A percentile compares a stretch with the other conserved stretches of the same genome.
phyloP scores from a whole-genome alignment of 2,797 vertebrate genomes.

The Distichodus sexfasciatus region DNA sequence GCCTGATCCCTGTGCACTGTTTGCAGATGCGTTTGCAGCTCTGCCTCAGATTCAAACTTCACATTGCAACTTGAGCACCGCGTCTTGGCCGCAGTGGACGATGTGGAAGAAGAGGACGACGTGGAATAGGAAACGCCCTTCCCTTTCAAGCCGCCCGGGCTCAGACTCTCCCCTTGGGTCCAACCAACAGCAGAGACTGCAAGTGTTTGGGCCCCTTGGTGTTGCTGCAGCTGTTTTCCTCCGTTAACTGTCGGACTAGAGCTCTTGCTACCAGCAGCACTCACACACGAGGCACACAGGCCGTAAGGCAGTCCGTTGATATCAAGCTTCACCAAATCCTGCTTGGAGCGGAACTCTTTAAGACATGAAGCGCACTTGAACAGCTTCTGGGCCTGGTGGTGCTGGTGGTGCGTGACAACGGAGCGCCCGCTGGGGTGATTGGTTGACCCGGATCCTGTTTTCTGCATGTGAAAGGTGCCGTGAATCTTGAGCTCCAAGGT shows the following conservation, averaged over 20 bases:
- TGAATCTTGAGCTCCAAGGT: slow-evolving; percentile 99
- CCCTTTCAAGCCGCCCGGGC: slow-evolving; percentile 85
- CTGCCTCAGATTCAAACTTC: slow-evolving; percentile 96
- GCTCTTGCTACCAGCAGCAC: slow-evolving; percentile 87
- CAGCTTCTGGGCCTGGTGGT: slow-evolving; percentile 81
- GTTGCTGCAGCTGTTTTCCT: slow-evolving; percentile 69
- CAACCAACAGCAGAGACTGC: slow-evolving; percentile 69
- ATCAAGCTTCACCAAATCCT: slow-evolving; percentile 95
- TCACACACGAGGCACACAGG: slow-evolving; percentile 90
- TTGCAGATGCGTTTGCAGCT: slow-evolving; percentile 94
- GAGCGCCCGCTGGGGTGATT: slow-evolving; percentile 72
- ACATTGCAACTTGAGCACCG: slow-evolving; percentile 97
- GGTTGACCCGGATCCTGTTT: slow-evolving; percentile 83
- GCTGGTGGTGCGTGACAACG: slow-evolving; percentile 72
- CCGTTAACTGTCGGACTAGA: slow-evolving; percentile 82
- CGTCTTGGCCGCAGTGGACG: slow-evolving; percentile 83
- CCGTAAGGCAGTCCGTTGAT: slow-evolving; percentile 97
- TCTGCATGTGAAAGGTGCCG: slow-evolving; percentile 99
- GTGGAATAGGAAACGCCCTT: slow-evolving; percentile 81
- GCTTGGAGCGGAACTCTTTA: slow-evolving; percentile 96
- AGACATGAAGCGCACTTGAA: slow-evolving; percentile 97
- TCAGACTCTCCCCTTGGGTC: slow-evolving; percentile 86
- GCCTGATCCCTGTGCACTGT: slow-evolving; percentile 89
- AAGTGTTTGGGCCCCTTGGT: slow-evolving; percentile 60
- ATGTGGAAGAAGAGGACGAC: slow-evolving; percentile 76